Conservation (phyloP, 2,113 vertebrate genomes). For the Micronycteris hirsuta region DNA sequence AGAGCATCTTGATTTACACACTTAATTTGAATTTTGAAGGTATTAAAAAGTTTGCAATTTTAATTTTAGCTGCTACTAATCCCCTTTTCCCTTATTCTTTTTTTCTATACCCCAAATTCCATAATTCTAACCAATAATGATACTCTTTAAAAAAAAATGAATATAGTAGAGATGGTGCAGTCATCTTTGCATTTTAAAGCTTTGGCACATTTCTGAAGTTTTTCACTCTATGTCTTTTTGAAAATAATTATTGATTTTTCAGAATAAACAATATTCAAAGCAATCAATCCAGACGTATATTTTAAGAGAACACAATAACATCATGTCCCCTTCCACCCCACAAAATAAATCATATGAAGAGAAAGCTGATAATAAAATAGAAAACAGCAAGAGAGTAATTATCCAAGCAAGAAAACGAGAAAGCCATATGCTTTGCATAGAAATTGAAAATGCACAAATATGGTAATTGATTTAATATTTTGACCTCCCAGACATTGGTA, state of each 20-base stretch:
- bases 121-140: neutral
- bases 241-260: conserved; percentile 42
- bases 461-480: conserved; percentile 1
- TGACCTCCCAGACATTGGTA: neutral
- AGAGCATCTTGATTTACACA: neutral
- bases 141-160: neutral
- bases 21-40: neutral
- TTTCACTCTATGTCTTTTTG: conserved; percentile 13
- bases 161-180: neutral
- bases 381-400: conserved; percentile 8
- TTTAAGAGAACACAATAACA: conserved; percentile 11
- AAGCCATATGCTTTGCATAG: conserved; percentile 21
- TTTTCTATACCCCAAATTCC: neutral
- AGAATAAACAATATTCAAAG: neutral
- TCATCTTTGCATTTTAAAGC: neutral
- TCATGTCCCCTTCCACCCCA: neutral
- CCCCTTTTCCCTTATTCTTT: neutral
- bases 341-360: conserved; percentile 36
- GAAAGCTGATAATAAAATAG: conserved; percentile 6
- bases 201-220: neutral
- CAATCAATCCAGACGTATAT: conserved; percentile 18
- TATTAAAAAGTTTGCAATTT: neutral
- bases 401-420: neutral
- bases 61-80: neutral
- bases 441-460: neutral